A percentile compares a stretch with the other conserved stretches of the same genome.
Evolutionary conservation across 2,888 invertebrate genomes (phyloP).

Genomic region (Drosophila seclusa): DNA sequence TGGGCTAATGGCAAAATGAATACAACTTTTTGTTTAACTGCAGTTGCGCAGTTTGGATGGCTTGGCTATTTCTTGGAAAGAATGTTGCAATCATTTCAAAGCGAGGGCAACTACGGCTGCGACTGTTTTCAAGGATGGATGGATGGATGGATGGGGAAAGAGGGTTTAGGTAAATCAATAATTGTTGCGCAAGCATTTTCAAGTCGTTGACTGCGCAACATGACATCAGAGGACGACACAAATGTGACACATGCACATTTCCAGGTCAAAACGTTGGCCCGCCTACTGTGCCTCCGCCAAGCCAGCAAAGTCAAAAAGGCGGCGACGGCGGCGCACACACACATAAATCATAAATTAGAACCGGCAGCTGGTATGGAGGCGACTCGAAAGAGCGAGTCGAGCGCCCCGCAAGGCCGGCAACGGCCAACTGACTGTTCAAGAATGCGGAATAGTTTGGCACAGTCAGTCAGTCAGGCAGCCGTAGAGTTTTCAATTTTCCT

Average conservation of each 20-base stretch:
- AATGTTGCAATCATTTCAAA: slow-evolving; percentile 57
- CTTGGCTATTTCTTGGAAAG: slow-evolving; percentile 55
- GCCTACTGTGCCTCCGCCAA: slow-evolving; percentile 61
- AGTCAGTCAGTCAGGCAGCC: slow-evolving; percentile 26
- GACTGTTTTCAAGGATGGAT: slow-evolving; percentile 13
- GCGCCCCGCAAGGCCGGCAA: slow-evolving; percentile 49
- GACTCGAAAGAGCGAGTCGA: slow-evolving; percentile 16
- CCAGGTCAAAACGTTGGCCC: slow-evolving; percentile 61
- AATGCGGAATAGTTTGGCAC: slow-evolving; percentile 73
- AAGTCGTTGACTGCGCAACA: slow-evolving; percentile 46
- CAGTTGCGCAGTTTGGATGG: slow-evolving; percentile 37
- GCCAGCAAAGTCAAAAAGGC: slow-evolving; percentile 29
- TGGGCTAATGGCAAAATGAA: slow-evolving; percentile 40
- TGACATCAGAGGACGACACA: slow-evolving; percentile 53
- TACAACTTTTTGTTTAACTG: slow-evolving; percentile 56
- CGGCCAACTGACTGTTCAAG: slow-evolving; percentile 39
- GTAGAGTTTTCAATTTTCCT: slow-evolving; percentile 56
- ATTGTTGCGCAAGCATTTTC: slow-evolving; percentile 71
- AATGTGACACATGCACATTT: slow-evolving; percentile 62
- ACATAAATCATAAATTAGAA: slow-evolving; percentile 76
- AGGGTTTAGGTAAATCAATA: slow-evolving; percentile 47
- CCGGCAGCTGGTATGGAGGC: slow-evolving; percentile 64
- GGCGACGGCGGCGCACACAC: slow-evolving; percentile 17
- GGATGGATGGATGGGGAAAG: neutral
- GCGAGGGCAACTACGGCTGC: neutral